These are phyloP conservation scores for Camponotus vicinus DNA, from an alignment of 1,140 invertebrate species.

Conservation along the genomic window DNA sequence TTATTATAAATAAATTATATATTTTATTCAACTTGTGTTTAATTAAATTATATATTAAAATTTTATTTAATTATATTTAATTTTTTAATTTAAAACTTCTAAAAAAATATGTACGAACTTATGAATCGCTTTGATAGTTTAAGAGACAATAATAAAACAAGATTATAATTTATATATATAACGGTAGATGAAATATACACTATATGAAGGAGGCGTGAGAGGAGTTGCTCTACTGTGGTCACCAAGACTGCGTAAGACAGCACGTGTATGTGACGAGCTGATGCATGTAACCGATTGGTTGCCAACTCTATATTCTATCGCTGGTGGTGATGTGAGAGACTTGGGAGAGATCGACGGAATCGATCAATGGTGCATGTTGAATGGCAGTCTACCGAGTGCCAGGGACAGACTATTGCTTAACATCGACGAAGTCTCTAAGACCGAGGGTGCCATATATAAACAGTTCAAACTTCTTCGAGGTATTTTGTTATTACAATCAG, in stretches of 20 bases:
- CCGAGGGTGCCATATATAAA: slow-evolving; percentile 83
- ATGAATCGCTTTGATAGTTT: not conserved
- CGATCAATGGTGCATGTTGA: slow-evolving; percentile 87
- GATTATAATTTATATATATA: slow-evolving; percentile 27
- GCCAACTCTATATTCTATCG: slow-evolving; percentile 89
- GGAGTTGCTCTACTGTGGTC: slow-evolving; percentile 90
- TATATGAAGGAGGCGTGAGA: slow-evolving; percentile 91
- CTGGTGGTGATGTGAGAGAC: slow-evolving; percentile 85
- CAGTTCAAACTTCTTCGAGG: slow-evolving; percentile 86
- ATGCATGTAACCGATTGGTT: slow-evolving; percentile 91
- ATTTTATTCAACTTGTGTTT: too few species aligned
- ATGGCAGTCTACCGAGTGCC: slow-evolving; percentile 70
- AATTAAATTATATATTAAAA: too few species aligned
- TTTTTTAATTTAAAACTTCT: not conserved
- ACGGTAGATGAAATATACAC: slow-evolving; percentile 88
- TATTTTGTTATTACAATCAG: slow-evolving; percentile 61
- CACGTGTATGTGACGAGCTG: slow-evolving; percentile 86
- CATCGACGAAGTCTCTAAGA: slow-evolving; percentile 85
- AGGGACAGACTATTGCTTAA: slow-evolving; percentile 84
- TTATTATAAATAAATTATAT: not conserved
- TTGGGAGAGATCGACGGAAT: slow-evolving; percentile 87
- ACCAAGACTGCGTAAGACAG: slow-evolving; percentile 84
- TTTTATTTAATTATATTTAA: not conserved
- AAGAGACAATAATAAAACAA: not conserved
- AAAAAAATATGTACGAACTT: not conserved